phyloP scores from a whole-genome alignment of 2,888 invertebrate genomes.

The Punctoribates punctum region DNA sequence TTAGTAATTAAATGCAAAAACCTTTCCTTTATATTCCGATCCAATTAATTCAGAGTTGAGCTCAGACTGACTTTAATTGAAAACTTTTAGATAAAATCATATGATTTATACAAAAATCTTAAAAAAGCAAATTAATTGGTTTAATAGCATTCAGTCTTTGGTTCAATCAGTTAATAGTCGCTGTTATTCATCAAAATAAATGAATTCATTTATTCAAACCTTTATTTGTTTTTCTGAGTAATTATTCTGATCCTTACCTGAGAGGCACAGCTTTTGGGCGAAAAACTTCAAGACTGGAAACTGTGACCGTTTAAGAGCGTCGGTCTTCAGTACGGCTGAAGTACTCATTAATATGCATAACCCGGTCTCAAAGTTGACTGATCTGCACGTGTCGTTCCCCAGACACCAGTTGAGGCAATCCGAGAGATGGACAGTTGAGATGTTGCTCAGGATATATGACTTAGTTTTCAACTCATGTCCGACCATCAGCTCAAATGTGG shows the following conservation, averaged over 20 bases:
- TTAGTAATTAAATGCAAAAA: too few relatives aligned
- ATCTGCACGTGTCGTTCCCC: slow-evolving; percentile 80
- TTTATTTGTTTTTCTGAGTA: too few relatives aligned
- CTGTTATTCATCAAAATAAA: not conserved
- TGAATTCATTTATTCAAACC: too few relatives aligned
- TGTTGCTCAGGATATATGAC: slow-evolving; percentile 78
- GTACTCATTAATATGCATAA: slow-evolving; percentile 86
- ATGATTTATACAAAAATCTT: not conserved
- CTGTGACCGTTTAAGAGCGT: slow-evolving; percentile 83
- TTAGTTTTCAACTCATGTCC: slow-evolving; percentile 91
- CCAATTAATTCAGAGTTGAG: not conserved
- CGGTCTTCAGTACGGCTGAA: slow-evolving; percentile 70
- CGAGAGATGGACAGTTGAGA: slow-evolving; percentile 86
- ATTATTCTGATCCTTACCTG: slow-evolving; percentile 51
- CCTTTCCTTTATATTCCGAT: too few relatives aligned
- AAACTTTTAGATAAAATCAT: not conserved
- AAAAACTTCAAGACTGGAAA: slow-evolving; percentile 94
- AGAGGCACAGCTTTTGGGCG: slow-evolving; percentile 85
- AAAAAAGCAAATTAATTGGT: not conserved
- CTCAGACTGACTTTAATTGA: not conserved
- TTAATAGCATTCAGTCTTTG: not conserved
- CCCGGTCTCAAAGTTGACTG: slow-evolving; percentile 91
- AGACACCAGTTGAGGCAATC: slow-evolving; percentile 90
- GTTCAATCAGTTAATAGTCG: not conserved
- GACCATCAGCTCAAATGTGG: slow-evolving; percentile 76